Percentiles rank a stretch among this genome's conserved stretches.
Evolutionary conservation across 2,797 vertebrate genomes (phyloP).

Genomic region (Acrossocheilus fasciatus): DNA sequence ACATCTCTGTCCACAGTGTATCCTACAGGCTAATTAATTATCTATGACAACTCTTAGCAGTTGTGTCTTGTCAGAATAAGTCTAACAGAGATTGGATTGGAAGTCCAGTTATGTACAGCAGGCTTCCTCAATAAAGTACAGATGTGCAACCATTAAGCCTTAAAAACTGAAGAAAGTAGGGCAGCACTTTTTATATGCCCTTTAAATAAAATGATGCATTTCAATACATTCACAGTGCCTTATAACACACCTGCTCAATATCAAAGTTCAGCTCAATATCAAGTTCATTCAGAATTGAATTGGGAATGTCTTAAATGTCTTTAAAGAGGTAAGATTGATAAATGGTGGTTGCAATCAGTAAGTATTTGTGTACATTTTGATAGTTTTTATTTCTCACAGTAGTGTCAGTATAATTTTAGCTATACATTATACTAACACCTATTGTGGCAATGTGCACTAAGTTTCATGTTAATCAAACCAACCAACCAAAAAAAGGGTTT

Average conservation of each 20-base stretch:
- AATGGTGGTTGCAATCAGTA: not conserved
- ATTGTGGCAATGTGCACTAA: not conserved
- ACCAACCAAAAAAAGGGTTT: not conserved
- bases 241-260: not conserved
- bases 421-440: not conserved
- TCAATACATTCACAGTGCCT: not conserved
- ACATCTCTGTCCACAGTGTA: not conserved
- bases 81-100: constrained; percentile 6
- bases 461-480: too few relatives aligned
- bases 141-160: not conserved
- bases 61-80: not conserved
- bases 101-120: not conserved
- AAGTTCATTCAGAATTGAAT: not conserved
- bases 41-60: not conserved
- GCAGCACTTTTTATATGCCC: not conserved
- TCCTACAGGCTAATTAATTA: not conserved
- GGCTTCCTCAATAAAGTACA: not conserved
- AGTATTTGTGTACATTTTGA: not conserved
- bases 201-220: not conserved
- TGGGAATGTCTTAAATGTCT: not conserved
- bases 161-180: constrained; percentile 10
- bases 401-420: not conserved
- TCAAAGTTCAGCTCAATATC: not conserved
- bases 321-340: not conserved
- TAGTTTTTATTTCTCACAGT: not conserved